Evolutionary conservation across 2,113 vertebrate genomes (phyloP).

Genomic region (Lontra canadensis): DNA sequence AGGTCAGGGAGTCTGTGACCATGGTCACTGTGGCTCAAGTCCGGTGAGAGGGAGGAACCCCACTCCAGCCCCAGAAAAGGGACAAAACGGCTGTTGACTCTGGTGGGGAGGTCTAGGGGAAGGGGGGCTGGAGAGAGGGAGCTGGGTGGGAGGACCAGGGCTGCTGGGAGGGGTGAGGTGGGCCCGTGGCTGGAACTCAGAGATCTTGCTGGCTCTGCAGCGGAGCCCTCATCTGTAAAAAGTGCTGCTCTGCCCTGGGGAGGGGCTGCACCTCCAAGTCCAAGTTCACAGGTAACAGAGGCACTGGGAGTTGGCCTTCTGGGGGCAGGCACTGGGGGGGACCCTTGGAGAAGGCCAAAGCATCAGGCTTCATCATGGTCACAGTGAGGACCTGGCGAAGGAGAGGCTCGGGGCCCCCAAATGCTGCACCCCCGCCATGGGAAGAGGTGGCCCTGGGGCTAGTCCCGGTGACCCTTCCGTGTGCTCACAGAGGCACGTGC

Average conservation of each 20-base stretch:
- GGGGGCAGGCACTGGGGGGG: not conserved
- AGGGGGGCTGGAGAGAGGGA: no score
- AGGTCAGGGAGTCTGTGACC: not conserved
- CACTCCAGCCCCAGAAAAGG: not conserved
- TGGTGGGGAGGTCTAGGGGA: not conserved
- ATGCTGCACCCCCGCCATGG: not conserved
- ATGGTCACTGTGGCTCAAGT: not conserved
- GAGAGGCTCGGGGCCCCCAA: not conserved
- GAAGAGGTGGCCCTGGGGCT: not conserved
- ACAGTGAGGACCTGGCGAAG: not conserved
- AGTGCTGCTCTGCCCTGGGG: not conserved
- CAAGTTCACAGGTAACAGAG: not conserved
- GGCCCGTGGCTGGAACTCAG: not conserved
- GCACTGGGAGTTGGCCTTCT: not conserved
- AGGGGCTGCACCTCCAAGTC: not conserved
- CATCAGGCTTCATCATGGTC: no score
- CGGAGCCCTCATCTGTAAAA: no score
- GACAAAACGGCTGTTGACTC: not conserved
- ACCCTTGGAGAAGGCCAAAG: not conserved
- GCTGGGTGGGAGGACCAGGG: not conserved
- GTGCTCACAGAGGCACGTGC: accelerated
- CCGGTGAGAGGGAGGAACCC: not conserved
- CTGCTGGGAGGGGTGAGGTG: no score
- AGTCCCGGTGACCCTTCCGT: accelerated
- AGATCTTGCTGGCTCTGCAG: no score